These are phyloP conservation scores for Xyrichtys novacula DNA, from an alignment of 2,797 vertebrate species.

Conservation along the genomic window DNA sequence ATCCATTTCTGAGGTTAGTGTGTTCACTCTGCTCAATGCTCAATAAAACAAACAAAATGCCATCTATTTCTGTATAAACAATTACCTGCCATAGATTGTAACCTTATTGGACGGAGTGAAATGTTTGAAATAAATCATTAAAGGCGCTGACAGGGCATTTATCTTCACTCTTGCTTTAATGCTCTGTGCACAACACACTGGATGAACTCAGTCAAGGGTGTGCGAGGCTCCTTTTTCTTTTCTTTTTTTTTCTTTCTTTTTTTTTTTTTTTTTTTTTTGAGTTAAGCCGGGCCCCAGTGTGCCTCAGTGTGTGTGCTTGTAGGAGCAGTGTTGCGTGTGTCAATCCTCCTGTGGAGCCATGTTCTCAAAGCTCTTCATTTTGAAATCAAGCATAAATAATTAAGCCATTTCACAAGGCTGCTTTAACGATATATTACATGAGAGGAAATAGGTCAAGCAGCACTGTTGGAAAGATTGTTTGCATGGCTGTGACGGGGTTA, in stretches of 20 bases:
- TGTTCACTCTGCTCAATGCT: slow-evolving; percentile 75
- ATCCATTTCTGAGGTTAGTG: slow-evolving; percentile 68
- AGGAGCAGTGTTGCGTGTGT: slow-evolving; percentile 81
- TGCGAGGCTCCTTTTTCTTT: slow-evolving; percentile 27
- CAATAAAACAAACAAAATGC: slow-evolving; percentile 81
- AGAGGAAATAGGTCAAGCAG: slow-evolving; percentile 86
- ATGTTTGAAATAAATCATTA: slow-evolving; percentile 87
- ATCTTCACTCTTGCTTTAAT: slow-evolving; percentile 84
- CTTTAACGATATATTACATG: slow-evolving; percentile 84
- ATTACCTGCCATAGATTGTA: slow-evolving; percentile 83
- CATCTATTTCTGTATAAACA: slow-evolving; percentile 79
- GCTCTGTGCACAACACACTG: slow-evolving; percentile 77
- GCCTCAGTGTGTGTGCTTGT: slow-evolving; percentile 81
- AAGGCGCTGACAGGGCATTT: slow-evolving; percentile 86
- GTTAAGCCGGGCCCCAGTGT: slow-evolving; percentile 58
- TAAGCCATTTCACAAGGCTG: slow-evolving; percentile 85
- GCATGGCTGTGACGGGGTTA: slow-evolving; percentile 72
- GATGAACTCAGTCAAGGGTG: slow-evolving; percentile 80
- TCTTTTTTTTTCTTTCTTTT: slow-evolving; percentile 12
- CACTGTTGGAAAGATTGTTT: slow-evolving; percentile 71
- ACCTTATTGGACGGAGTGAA: slow-evolving; percentile 82
- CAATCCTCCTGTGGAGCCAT: slow-evolving; percentile 82
- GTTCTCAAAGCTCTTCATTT: slow-evolving; percentile 86
- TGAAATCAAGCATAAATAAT: slow-evolving; percentile 89
- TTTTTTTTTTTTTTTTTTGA: slow-evolving; percentile 32